phyloP scores from a whole-genome alignment of 2,888 invertebrate genomes.

The Lacanobia oleracea region DNA sequence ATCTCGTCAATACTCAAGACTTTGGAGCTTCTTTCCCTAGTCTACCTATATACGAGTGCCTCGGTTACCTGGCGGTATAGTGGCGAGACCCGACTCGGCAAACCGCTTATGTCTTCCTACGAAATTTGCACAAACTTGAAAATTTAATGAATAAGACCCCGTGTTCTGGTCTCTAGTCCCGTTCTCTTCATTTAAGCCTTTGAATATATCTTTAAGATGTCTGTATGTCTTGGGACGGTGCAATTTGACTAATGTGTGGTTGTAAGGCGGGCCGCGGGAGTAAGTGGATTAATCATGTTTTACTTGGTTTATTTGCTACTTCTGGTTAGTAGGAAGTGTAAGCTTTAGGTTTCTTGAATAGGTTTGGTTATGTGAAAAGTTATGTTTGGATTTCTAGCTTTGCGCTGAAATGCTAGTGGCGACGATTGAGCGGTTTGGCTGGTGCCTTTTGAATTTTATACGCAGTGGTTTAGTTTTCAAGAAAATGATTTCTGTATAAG shows the following conservation, averaged over 20 bases:
- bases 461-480: no score
- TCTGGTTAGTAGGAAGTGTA: background rate
- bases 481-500: no score
- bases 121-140: conserved; percentile 82
- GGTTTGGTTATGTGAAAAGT: background rate
- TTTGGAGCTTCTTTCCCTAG: background rate
- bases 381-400: background rate
- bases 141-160: conserved; percentile 81
- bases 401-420: background rate
- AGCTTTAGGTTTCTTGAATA: background rate
- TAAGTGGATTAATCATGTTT: conserved; percentile 39
- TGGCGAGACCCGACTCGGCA: conserved; percentile 63
- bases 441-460: background rate
- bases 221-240: conserved; percentile 10
- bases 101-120: conserved; percentile 77
- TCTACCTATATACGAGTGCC: conserved; percentile 1
- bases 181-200: conserved; percentile 45
- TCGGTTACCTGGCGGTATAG: conserved; percentile 13
- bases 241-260: conserved; percentile 53
- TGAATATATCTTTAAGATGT: conserved; percentile 28
- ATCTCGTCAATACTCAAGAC: no score
- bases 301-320: conserved; percentile 16
- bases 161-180: conserved; percentile 55
- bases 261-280: background rate
- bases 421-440: background rate